Evolutionary conservation across 2,797 vertebrate genomes (phyloP), one percentile per base, ranked within the genome.

Genomic region (Scyliorhinus canicula): DNA sequence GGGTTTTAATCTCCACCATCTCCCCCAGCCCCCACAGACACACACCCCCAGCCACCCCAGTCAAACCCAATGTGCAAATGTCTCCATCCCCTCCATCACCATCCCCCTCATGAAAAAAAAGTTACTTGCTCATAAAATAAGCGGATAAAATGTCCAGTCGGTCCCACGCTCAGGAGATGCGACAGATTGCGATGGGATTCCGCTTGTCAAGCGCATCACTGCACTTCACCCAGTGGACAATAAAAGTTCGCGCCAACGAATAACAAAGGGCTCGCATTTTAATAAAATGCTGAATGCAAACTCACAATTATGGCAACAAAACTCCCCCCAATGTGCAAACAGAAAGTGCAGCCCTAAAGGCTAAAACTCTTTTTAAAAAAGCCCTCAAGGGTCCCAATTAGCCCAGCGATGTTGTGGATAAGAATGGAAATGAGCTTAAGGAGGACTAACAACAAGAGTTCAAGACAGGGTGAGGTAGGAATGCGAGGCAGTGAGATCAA

Each of bases 161-260:
- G 57, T n/a, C 60, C 88, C 57, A 28, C 19, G 60, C 57, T 91
- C 60, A 3, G 60, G 88, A 26, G 86, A 60, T 57, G 35, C 14
- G 86, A 60, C 86, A 63, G 88, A 65, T 91, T 91, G 57, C 88
- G 26, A 2, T 19, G 88, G 35, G 93, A 52, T 69, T 31, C 93
- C 28, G 65, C 65, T 26, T 71, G 65, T 71, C 93, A 47, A 91
- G 57, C 88, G 88, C 88, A 91, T 91, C 88, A 65, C 93, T 71
- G 65, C 40, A 71, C 63, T 93, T 52, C 6, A 71, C 44, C 40
- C 44, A 71, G 35, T 71, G 47, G 31, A 71, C 93, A 93, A 35
- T 71, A 93, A 71, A 28, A 71, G 65, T 93, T 40, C 63, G 93
- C 93, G 93, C 93, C 93, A 93, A 93, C 14, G 69, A 47, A 71